Percentiles rank a stretch among this genome's conserved stretches.
Evolutionary conservation across 2,113 vertebrate species (phyloP).

Genomic region (Triplophysa siluroides): DNA sequence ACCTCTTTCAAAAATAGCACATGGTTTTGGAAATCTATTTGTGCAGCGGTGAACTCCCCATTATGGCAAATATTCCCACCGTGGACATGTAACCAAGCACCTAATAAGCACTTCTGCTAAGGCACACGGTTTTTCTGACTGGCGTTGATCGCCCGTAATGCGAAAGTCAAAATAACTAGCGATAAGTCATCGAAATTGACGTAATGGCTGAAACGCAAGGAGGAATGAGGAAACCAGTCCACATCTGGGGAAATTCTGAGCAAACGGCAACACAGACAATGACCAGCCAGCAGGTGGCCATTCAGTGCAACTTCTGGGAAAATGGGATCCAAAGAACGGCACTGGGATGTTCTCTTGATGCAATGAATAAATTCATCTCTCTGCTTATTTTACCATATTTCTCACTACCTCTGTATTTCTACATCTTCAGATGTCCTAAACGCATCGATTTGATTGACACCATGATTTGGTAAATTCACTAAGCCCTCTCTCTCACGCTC

Average conservation of each 20-base stretch:
- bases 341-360: constrained; percentile 41
- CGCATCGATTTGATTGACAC: neutral
- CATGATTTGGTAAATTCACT: neutral
- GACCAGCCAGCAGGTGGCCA: constrained; percentile 48
- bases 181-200: constrained; percentile 45
- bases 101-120: constrained; percentile 70
- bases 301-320: constrained; percentile 55
- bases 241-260: constrained; percentile 47
- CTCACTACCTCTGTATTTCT: neutral
- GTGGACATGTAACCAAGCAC: constrained; percentile 60
- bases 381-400: constrained; percentile 33
- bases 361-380: constrained; percentile 26
- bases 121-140: constrained; percentile 59
- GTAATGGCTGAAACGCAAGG: constrained; percentile 24
- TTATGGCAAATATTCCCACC: constrained; percentile 62
- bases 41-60: constrained; percentile 63
- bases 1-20: constrained; percentile 38
- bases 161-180: constrained; percentile 48
- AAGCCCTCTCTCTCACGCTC: neutral
- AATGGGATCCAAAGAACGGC: constrained; percentile 51
- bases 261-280: constrained; percentile 57
- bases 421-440: neutral
- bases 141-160: constrained; percentile 44
- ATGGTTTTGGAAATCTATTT: constrained; percentile 44
- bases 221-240: constrained; percentile 42